These are phyloP conservation scores for Eubasilissa splendida DNA, from an alignment of 2,888 invertebrate species.

Conservation along the genomic window DNA sequence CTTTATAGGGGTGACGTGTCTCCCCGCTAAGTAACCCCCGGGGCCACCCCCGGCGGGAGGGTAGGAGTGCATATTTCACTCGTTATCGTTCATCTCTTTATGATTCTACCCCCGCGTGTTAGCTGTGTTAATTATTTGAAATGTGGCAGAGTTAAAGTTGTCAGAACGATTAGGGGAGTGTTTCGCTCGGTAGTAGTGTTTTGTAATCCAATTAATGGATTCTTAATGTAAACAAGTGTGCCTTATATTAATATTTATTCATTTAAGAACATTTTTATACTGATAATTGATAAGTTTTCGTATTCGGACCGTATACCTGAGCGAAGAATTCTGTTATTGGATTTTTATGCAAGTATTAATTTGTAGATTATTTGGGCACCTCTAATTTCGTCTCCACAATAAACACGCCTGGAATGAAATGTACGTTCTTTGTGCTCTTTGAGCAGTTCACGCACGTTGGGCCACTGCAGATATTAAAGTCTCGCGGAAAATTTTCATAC, in stretches of 20 bases:
- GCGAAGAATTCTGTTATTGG: no score
- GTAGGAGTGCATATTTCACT: constrained; percentile 50
- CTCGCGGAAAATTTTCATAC: no score
- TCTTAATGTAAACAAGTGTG: background rate
- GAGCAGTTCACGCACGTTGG: no score
- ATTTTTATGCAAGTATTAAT: no score
- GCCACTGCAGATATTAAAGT: no score
- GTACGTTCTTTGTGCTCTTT: no score
- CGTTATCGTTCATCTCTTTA: constrained; percentile 55
- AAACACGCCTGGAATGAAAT: no score
- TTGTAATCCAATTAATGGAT: constrained; percentile 14
- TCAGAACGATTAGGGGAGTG: constrained; percentile 43
- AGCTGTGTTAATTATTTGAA: constrained; percentile 54
- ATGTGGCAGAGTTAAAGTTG: constrained; percentile 46
- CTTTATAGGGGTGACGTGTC: constrained; percentile 15
- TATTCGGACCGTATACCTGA: no score
- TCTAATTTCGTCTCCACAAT: no score
- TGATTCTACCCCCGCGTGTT: constrained; percentile 35
- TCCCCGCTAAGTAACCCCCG: constrained; percentile 28
- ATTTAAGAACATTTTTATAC: no score
- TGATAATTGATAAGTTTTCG: no score
- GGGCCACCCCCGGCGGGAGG: constrained; percentile 6
- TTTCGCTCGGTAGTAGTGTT: constrained; percentile 22
- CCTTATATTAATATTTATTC: background rate
- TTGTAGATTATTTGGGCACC: no score